phyloP scores from a whole-genome alignment of 1,140 invertebrate species.

The Hylaeus anthracinus region DNA sequence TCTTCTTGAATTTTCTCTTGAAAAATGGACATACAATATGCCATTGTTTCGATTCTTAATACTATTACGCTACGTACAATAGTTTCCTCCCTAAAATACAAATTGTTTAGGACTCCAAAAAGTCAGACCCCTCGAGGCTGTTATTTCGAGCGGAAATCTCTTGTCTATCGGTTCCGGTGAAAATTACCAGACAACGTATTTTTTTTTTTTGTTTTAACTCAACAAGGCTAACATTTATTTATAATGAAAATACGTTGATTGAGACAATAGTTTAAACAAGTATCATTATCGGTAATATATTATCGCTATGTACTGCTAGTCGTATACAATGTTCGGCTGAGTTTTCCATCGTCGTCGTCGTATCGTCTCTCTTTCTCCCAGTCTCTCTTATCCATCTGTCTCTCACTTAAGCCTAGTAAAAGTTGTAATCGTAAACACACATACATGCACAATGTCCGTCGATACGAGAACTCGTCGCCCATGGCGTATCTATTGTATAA shows the following conservation, averaged over 20 bases:
- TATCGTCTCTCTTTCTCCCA: conserved; percentile 7
- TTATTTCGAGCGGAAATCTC: conserved; percentile 14
- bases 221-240: conserved; percentile 82
- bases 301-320: conserved; percentile 80
- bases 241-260: conserved; percentile 82
- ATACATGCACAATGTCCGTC: conserved; percentile 77
- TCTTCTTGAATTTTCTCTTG: no score
- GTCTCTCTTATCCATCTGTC: conserved; percentile 28
- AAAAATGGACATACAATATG: no score
- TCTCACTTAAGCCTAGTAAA: conserved; percentile 69
- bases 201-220: conserved; percentile 77
- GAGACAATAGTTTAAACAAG: conserved; percentile 82
- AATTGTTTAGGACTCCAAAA: no score
- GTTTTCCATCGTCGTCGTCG: conserved; percentile 44
- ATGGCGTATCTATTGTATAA: conserved; percentile 29
- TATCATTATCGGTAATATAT: conserved; percentile 81
- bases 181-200: conserved; percentile 25
- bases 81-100: no score
- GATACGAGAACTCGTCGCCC: conserved; percentile 36
- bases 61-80: no score
- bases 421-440: conserved; percentile 76
- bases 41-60: no score
- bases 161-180: conserved; percentile 24
- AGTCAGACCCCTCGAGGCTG: neutral
- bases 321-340: conserved; percentile 81